Evolutionary conservation across 2,113 vertebrate genomes (phyloP).

Genomic region (Balaeniceps rex): DNA sequence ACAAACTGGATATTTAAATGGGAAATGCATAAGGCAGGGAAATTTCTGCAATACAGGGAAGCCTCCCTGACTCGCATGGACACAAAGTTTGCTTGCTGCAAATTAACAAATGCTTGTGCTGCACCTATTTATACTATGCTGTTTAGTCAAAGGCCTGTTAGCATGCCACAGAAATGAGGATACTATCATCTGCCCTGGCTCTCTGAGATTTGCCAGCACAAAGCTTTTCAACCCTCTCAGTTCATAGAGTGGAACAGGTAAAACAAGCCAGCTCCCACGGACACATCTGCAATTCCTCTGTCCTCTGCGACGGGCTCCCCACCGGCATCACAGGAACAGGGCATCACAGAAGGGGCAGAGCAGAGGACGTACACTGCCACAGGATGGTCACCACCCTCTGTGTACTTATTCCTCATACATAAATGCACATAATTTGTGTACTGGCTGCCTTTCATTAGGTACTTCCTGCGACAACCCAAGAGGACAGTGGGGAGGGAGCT

Average conservation of each 20-base stretch:
- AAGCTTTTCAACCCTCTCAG: neutral
- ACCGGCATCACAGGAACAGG: neutral
- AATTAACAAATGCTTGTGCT: neutral
- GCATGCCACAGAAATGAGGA: neutral
- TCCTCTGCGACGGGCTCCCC: neutral
- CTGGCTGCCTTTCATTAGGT: neutral
- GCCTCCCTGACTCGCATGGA: neutral
- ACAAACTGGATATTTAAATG: neutral
- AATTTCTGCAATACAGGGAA: neutral
- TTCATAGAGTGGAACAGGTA: neutral
- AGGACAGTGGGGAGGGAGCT: neutral
- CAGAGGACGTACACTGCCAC: neutral
- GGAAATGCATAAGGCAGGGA: neutral
- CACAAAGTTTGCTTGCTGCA: neutral
- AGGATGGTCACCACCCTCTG: neutral
- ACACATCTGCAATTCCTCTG: rapidly evolving
- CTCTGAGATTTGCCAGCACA: neutral
- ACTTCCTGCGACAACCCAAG: neutral
- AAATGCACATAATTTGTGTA: neutral
- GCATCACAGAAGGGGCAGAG: neutral
- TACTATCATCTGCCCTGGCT: neutral
- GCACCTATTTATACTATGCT: neutral
- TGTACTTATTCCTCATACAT: rapidly evolving
- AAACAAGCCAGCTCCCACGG: neutral
- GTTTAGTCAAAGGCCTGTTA: neutral